Base-by-base conservation (phyloP, 2,113 vertebrate genomes). In the Nibea coibor region DNA sequence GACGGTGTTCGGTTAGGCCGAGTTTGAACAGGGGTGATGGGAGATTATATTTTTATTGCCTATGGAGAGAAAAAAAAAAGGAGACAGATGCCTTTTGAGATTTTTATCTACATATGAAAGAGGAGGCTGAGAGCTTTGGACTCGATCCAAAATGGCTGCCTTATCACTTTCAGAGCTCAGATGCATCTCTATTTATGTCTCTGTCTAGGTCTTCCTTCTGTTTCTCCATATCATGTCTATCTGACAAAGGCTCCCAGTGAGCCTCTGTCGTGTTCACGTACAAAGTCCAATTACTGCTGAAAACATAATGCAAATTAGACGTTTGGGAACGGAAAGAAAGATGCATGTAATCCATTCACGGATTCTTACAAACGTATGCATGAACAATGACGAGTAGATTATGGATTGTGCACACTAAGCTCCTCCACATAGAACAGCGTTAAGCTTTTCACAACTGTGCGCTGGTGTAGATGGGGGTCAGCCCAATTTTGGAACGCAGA, bases 31-130 rank as follows among this genome's bases (percentile, higher is more conserved):
- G 65, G 28, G 63, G 66, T 78, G 84, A 84, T 62, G 26, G 28
- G 62, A 78, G 79, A 89, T 88, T 68, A 83, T 86, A 77, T 71
- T 87, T 87, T 84, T 82, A 90, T 84, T 87, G 81, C 79, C 54
- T 50, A 35, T 48, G 51, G 8, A 19, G 24, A 26, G 24, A 26
- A 26, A 26, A 14, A 58, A 54, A 77, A 89, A 84, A n/a, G 53
- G 47, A 84, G 78, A 87, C 59, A 63, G 80, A 83, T 82, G 72
- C 77, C 77, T 90, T 87, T 72, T 88, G 70, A 76, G 81, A 87
- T 85, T 87, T 76, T 82, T 88, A 89, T 82, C 78, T 85, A 61
- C 57, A 83, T 66, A 74, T 77, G 68, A 89, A 85, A 80, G 65
- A 72, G 57, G 73, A 79, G 72, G 79, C 80, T 59, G 67, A 42